Base-by-base conservation (phyloP, 2,113 vertebrate genomes). In the Mirounga angustirostris region DNA sequence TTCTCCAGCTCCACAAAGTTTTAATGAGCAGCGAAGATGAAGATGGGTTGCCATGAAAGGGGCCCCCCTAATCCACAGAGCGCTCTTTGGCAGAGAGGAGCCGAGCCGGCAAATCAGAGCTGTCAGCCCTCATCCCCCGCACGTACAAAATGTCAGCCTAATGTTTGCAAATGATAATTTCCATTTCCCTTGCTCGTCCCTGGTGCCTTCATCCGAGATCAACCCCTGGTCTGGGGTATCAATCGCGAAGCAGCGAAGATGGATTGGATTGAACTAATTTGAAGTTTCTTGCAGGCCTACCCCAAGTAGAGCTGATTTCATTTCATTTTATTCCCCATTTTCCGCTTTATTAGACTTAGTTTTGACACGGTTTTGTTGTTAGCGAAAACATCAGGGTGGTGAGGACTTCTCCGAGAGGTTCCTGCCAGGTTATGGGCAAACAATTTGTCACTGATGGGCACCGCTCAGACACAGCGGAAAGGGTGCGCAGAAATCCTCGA, bases 1-100 rank as follows among this genome's bases (percentile, higher is more conserved):
- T 99, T 99, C 98, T 98, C 95, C 93, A 96, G 98, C 98, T 98
- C 97, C 97, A 33, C 90, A 88, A 99, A 99, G 99, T 99, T 99
- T 99, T 99, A 99, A 99, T 99, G 99, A 99, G 99, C 99, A 96
- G 95, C 58, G 28, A 73, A 95, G 98, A 98, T 82, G 97, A 98
- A 98, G 98, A 98, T 1, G 95, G 96, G 96, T 89, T 98, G 98
- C 98, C 98, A 97, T 91, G 98, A 98, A 98, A 95, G 97, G 97
- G 98, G 87, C 97, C 97, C 95, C 97, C 69, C 92, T 97, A 96
- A 26, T 96, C 0, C 0, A 0, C 33, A 83, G 98, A 97, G 93
- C 98, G 94, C 97, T 98, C 97, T 97, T 95, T 96, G 98, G 98
- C 98, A 97, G 63, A 63, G 94, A 89, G 90, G 94, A 73, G 74